Percentiles rank a stretch among this genome's conserved stretches.
phyloP scores from a whole-genome alignment of 53 echinoderm and acorn worm species.

The Stichopus horrens region DNA sequence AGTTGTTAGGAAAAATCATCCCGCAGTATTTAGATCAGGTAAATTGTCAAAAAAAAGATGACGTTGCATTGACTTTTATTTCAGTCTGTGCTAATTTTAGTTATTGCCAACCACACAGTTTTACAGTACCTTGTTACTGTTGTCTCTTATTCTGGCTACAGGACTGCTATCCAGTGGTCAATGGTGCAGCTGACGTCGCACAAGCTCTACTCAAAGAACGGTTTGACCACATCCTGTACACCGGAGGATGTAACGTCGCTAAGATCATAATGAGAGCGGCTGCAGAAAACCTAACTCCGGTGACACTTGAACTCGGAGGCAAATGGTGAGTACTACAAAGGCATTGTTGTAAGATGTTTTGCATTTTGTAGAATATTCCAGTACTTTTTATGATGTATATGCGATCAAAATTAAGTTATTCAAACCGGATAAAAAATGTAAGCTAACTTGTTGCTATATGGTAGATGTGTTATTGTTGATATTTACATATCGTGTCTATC shows the following conservation, averaged over 20 bases:
- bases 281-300: slow-evolving; percentile 83
- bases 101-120: not conserved
- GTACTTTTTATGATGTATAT: no score
- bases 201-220: slow-evolving; percentile 74
- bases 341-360: no score
- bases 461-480: no score
- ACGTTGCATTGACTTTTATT: not conserved
- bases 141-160: not conserved
- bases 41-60: not conserved
- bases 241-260: slow-evolving; percentile 64
- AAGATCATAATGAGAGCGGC: slow-evolving; percentile 82
- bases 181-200: slow-evolving; percentile 66
- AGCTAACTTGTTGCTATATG: no score
- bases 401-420: no score
- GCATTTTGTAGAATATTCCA: no score
- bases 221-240: slow-evolving; percentile 88
- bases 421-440: no score
- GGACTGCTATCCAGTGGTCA: slow-evolving; percentile 74
- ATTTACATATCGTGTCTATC: not conserved
- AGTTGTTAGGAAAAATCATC: not conserved
- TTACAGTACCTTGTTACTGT: not conserved
- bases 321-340: slow-evolving; percentile 63
- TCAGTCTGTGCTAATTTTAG: no score
- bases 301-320: slow-evolving; percentile 92
- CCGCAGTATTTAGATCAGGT: slow-evolving; percentile 13